phyloP scores from a whole-genome alignment of 2,888 invertebrate genomes.

The Drosophila paracracens region DNA sequence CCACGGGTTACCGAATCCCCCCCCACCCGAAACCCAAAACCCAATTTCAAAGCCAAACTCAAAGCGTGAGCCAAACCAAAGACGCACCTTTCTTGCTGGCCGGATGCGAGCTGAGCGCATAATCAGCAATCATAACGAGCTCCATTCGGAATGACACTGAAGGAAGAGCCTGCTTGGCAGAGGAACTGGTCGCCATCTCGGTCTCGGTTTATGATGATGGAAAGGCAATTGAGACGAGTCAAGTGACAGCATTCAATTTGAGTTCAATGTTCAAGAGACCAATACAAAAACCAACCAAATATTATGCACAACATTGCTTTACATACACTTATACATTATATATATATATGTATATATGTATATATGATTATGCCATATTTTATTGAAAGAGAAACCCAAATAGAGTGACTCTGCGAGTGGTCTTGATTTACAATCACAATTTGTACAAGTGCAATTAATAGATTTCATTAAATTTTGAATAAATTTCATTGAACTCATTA shows the following conservation, averaged over 20 bases:
- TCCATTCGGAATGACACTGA: slow-evolving; percentile 23
- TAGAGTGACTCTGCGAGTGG: too few species aligned
- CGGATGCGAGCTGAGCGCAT: slow-evolving; percentile 21
- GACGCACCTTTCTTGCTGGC: slow-evolving; percentile 1
- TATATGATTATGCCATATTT: neutral
- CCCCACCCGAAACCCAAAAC: neutral
- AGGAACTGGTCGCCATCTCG: slow-evolving; percentile 19
- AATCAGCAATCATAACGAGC: slow-evolving; percentile 54
- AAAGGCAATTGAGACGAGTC: slow-evolving; percentile 59
- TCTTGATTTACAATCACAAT: neutral
- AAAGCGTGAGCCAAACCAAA: neutral
- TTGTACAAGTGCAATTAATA: neutral
- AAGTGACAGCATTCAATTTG: slow-evolving; percentile 52
- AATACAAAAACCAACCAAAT: slow-evolving; percentile 12
- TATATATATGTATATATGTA: too few species aligned
- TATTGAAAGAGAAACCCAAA: neutral
- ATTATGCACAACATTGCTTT: slow-evolving; percentile 12
- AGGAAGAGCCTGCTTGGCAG: neutral
- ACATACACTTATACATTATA: neutral
- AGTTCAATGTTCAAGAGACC: slow-evolving; percentile 21
- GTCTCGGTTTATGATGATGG: slow-evolving; percentile 61
- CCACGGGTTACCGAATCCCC: slow-evolving; percentile 9
- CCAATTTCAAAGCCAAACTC: neutral
- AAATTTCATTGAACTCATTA: neutral
- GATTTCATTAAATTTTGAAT: neutral